phyloP scores from a whole-genome alignment of 2,113 vertebrate species.

The Brienomyrus longianalis region DNA sequence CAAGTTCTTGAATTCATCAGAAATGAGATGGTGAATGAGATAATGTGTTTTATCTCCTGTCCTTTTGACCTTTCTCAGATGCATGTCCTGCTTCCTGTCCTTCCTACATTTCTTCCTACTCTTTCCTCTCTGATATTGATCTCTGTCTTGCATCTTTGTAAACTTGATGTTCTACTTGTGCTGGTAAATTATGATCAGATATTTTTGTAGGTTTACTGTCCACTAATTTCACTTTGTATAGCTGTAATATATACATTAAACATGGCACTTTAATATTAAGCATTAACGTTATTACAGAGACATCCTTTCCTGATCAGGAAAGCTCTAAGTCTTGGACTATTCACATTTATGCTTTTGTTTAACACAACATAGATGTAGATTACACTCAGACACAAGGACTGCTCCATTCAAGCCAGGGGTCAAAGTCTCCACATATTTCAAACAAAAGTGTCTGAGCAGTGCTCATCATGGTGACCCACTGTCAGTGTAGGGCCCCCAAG shows the following conservation, averaged over 20 bases:
- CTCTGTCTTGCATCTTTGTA: neutral
- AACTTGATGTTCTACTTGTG: neutral
- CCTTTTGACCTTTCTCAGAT: neutral
- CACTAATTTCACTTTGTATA: neutral
- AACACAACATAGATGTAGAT: neutral
- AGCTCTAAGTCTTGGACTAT: neutral
- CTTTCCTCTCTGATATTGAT: neutral
- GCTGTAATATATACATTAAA: neutral
- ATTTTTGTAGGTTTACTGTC: neutral
- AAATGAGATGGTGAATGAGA: neutral
- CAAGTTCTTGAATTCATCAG: neutral
- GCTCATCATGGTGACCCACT: neutral
- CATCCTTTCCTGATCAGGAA: neutral
- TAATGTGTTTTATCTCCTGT: neutral
- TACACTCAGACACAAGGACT: neutral
- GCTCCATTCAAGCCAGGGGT: neutral
- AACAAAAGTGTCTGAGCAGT: neutral
- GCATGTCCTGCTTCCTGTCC: neutral
- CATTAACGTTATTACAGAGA: neutral
- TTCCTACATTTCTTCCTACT: neutral
- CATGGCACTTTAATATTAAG: neutral
- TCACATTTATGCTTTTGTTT: neutral
- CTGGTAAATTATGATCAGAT: neutral
- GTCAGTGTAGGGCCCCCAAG: neutral
- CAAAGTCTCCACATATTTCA: neutral